Conservation (phyloP, 2,797 vertebrate species). For the Agapornis canus region DNA sequence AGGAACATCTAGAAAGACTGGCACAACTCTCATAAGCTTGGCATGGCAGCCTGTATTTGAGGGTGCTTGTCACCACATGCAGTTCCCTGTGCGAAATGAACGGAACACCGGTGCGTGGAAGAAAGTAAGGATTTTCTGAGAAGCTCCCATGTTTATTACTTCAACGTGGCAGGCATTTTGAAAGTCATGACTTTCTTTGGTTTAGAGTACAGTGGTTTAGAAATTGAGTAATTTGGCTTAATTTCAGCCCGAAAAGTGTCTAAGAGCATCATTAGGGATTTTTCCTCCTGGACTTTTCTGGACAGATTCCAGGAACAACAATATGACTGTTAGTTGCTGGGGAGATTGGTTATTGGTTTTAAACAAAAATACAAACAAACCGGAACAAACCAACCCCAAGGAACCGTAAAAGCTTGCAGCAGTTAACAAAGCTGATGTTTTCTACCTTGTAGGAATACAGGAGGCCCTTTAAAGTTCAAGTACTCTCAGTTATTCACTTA, state of each 20-base stretch:
- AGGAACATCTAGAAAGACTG: background rate
- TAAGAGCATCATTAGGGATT: background rate
- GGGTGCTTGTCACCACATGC: accelerated
- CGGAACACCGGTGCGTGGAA: background rate
- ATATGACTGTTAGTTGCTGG: background rate
- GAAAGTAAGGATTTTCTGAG: background rate
- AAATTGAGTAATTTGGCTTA: background rate
- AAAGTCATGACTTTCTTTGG: background rate
- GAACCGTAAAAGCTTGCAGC: background rate
- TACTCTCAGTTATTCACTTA: background rate
- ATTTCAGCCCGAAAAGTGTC: background rate
- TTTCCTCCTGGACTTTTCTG: background rate
- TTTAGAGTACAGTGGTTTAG: background rate
- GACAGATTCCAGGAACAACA: background rate
- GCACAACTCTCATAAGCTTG: background rate
- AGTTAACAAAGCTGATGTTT: background rate
- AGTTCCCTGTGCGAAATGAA: background rate
- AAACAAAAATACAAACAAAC: background rate
- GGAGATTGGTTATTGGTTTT: background rate
- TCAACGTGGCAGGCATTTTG: background rate
- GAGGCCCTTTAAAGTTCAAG: background rate
- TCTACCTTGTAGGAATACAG: background rate
- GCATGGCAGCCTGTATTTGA: background rate
- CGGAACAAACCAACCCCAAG: background rate
- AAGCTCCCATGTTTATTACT: background rate